Base-by-base conservation (phyloP, 2,797 vertebrate species). In the Anomalospiza imberbis region DNA sequence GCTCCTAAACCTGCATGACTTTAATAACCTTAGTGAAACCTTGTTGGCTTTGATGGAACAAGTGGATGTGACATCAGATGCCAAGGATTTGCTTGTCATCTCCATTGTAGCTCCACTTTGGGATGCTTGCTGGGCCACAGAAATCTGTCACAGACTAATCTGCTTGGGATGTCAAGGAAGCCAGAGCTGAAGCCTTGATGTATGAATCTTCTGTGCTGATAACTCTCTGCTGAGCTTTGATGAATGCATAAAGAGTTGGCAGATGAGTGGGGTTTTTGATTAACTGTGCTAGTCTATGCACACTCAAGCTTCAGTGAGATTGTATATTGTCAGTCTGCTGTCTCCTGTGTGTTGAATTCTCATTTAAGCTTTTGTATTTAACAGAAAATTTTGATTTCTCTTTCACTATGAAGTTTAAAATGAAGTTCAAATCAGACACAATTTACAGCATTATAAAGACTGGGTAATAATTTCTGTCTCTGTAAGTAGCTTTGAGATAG, bases 191-290 rank as follows among this genome's bases (percentile, higher is more conserved):
- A 93, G 79, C 80, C 91, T 95, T 96, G 97, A 97, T 87, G 44
- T 94, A 80, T 84, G 95, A 95, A 96, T 95, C 91, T 94, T 85
- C 93, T 79, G n/a, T 89, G 92, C 89, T 85, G 82, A 95, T 95
- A 88, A 91, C 53, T 94, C 94, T 96, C 96, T 58, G 60, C 81
- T 94, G 96, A 94, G 94, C 89, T 98, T 95, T 97, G 95, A 97
- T 83, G 94, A 97, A 94, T 95, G 94, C 93, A 89, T 88, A 94
- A 96, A 83, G 89, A 96, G 91, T 84, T 93, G 93, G 94, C 94
- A 92, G 96, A 96, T 51, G 79, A 97, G 93, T 34, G 16, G 65
- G 87, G 91, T 80, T 96, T 96, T 96, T 97, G 96, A 97, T 97
- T 93, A 97, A 97, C 89, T 94, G 79, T 44, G 82, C 95, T 92